Evolutionary conservation across 1,140 invertebrate genomes (phyloP).

Genomic region (Whitmania pigra): DNA sequence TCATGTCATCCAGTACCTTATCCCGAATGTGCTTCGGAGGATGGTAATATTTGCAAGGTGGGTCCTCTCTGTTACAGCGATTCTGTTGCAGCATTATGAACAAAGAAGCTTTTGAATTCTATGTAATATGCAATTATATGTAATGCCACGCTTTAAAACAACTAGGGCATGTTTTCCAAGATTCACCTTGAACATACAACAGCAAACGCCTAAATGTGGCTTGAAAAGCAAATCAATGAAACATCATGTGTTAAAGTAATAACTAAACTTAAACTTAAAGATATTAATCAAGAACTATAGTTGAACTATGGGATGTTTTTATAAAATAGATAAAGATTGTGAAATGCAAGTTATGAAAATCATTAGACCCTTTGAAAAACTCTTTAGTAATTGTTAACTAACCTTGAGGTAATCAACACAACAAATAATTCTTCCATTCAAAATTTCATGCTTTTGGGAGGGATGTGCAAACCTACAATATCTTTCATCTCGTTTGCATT

Average conservation of each 20-base stretch:
- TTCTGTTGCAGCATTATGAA: background rate
- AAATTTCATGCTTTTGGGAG: background rate
- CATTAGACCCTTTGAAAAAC: background rate
- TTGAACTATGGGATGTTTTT: too few relatives aligned
- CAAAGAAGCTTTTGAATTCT: too few relatives aligned
- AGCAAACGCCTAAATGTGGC: background rate
- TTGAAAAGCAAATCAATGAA: background rate
- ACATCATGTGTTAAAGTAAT: background rate
- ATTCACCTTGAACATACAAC: too few relatives aligned
- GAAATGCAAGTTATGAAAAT: background rate
- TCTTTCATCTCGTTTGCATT: constrained; percentile 12
- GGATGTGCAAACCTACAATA: constrained; percentile 10
- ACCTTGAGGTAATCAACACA: constrained; percentile 2
- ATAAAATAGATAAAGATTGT: background rate
- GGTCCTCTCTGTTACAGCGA: constrained; percentile 5
- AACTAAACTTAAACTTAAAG: background rate
- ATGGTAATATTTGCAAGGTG: background rate
- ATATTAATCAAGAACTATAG: too few relatives aligned
- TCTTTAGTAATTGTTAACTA: background rate
- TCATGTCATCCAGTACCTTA: background rate
- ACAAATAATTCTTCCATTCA: background rate
- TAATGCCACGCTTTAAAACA: too few relatives aligned
- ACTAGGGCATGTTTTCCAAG: too few relatives aligned
- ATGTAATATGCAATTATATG: too few relatives aligned
- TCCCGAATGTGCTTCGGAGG: background rate